These are phyloP conservation scores for Littorina saxatilis DNA, from an alignment of 1,140 invertebrate species.

Conservation along the genomic window DNA sequence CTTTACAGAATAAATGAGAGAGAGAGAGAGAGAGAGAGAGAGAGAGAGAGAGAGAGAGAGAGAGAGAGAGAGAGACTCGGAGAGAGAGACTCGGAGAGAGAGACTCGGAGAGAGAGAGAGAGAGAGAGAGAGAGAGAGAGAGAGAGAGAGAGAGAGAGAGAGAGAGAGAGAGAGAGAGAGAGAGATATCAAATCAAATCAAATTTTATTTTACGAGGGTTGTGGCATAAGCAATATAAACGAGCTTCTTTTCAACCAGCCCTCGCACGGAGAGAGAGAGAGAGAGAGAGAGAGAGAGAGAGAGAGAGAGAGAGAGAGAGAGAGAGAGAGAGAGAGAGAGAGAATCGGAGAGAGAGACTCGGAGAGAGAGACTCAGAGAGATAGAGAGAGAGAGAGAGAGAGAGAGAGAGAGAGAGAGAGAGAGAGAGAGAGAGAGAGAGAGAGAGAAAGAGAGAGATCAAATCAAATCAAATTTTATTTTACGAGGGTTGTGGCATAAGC, in stretches of 20 bases:
- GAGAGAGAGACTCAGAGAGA: too few relatives aligned
- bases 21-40: neutral
- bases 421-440: neutral
- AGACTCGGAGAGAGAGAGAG: slow-evolving; percentile 39
- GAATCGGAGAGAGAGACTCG: too few relatives aligned
- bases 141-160: neutral
- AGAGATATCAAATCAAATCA: neutral
- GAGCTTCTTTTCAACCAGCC: too few relatives aligned
- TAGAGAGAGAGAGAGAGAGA: too few relatives aligned
- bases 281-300: slow-evolving; percentile 13
- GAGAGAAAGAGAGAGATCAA: too few relatives aligned
- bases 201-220: neutral
- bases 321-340: neutral
- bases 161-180: slow-evolving; percentile 28
- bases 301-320: slow-evolving; percentile 12
- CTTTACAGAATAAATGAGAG: neutral
- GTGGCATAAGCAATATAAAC: too few relatives aligned
- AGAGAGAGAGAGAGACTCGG: slow-evolving; percentile 27
- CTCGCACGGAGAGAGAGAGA: too few relatives aligned
- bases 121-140: neutral
- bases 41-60: slow-evolving; percentile 25
- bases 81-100: too few relatives aligned
- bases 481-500: too few relatives aligned
- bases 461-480: too few relatives aligned
- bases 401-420: neutral